phyloP scores from a whole-genome alignment of 2,888 invertebrate species.

The Callyntrura guangdongensis region DNA sequence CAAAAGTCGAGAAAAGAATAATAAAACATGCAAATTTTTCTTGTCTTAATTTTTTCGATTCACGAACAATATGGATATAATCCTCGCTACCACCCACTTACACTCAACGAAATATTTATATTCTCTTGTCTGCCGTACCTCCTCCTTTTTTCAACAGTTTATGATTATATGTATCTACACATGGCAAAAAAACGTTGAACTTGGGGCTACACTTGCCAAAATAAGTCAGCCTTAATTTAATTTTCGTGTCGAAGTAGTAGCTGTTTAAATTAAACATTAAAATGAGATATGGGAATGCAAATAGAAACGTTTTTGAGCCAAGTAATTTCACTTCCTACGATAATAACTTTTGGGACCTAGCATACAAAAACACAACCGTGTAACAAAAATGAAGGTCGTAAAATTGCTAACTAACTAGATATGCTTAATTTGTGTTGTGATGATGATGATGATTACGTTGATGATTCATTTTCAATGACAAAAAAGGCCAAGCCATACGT shows the following conservation, averaged over 20 bases:
- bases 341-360: neutral
- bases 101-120: neutral
- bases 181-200: slow-evolving; percentile 11
- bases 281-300: slow-evolving; percentile 3
- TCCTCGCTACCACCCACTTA: slow-evolving; percentile 9
- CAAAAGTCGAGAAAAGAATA: neutral
- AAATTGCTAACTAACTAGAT: neutral
- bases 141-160: slow-evolving; percentile 6
- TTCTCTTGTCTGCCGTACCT: neutral
- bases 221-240: slow-evolving; percentile 57
- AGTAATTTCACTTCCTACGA: slow-evolving; percentile 58
- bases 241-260: slow-evolving; percentile 36
- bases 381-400: neutral
- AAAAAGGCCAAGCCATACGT: neutral
- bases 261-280: neutral
- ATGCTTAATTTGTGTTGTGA: no score
- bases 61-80: slow-evolving; percentile 13
- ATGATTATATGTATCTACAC: neutral
- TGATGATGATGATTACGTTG: no score
- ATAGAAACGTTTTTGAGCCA: slow-evolving; percentile 2
- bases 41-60: neutral
- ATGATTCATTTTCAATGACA: slow-evolving; percentile 39
- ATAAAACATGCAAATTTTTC: slow-evolving; percentile 14
- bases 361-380: no score
- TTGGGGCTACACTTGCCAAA: slow-evolving; percentile 34